Evolutionary conservation across 2,113 vertebrate species (phyloP).

Genomic region (Mungos mungo): DNA sequence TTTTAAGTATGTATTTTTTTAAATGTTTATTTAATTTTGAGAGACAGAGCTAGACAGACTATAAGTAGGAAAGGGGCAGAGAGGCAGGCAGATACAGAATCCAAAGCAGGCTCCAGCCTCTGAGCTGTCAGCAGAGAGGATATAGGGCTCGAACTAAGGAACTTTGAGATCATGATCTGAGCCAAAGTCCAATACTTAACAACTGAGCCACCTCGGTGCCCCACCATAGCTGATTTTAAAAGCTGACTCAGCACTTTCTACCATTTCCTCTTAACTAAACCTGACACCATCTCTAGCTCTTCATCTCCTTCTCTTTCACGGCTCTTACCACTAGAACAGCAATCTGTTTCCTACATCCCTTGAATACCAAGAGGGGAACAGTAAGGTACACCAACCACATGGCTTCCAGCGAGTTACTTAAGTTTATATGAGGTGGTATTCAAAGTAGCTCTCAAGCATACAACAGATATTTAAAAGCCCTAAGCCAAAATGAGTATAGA

Average conservation of each 20-base stretch:
- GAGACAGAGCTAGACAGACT: too few species aligned
- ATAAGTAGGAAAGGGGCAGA: too few species aligned
- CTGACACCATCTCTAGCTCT: not conserved
- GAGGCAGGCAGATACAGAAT: too few species aligned
- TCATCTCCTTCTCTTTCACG: not conserved
- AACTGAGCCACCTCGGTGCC: too few species aligned
- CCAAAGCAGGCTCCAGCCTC: too few species aligned
- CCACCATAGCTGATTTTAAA: not conserved
- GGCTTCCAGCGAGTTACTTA: not conserved
- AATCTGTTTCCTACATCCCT: not conserved
- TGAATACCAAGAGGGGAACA: not conserved
- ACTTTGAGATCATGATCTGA: too few species aligned
- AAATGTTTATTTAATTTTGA: too few species aligned
- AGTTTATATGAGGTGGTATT: not conserved
- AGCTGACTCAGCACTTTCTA: not conserved
- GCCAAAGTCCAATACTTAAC: too few species aligned
- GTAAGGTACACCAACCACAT: not conserved
- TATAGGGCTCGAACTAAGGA: too few species aligned
- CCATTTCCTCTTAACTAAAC: not conserved
- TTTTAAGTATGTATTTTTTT: too few species aligned
- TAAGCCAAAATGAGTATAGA: not conserved
- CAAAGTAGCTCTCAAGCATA: not conserved
- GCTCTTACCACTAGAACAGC: not conserved
- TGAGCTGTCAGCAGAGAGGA: too few species aligned
- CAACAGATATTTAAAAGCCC: not conserved